Base-by-base conservation (phyloP, 2,797 vertebrate genomes). In the Sebastes trivittatus region DNA sequence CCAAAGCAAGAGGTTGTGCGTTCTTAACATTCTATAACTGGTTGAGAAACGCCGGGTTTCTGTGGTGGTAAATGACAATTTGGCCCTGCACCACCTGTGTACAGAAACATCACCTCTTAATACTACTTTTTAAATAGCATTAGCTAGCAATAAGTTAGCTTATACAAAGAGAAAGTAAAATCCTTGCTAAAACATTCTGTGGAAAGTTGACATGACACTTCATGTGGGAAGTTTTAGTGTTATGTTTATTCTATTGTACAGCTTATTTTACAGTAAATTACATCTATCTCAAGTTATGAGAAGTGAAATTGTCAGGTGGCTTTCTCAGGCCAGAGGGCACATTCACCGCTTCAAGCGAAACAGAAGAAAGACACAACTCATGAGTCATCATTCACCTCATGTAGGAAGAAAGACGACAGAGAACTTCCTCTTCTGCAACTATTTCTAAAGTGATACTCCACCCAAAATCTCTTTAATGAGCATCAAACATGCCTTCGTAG, bases 371-470 rank as follows among this genome's bases (percentile, higher is more conserved):
- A 62, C 72, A 56, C 49, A 62, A 42, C 38, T 16, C 3, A 75
- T 89, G 85, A 90, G 55, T 91, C 89, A 91, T 66, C 18, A 4
- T 63, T 84, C 72, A 85, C 56, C 77, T 89, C 75, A 77, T 56
- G 82, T 80, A 74, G 87, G 81, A 72, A 72, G 80, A 59, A 60
- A 62, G 55, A 68, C 16, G 80, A 65, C 11, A 70, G 27, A 64
- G 46, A 67, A 75, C 69, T 77, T 80, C 69, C 55, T 42, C 46
- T 77, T 54, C 64, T 78, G 63, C 59, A 74, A 75, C 60, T 72
- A 16, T 30, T 77, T 83, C 18, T 46, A 75, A 85, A 83, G 65
- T 55, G 34, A 81, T 46, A 25, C 49, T 75, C 36, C 25, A 27
- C 59, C 56, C 27, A 59, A 42, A 54, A 62, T 70, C 5, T 52